A percentile compares a stretch with the other conserved stretches of the same genome.
These are phyloP conservation scores for Callyntrura sp. DNA, from an alignment of 2,888 invertebrate species.

Conservation along the genomic window DNA sequence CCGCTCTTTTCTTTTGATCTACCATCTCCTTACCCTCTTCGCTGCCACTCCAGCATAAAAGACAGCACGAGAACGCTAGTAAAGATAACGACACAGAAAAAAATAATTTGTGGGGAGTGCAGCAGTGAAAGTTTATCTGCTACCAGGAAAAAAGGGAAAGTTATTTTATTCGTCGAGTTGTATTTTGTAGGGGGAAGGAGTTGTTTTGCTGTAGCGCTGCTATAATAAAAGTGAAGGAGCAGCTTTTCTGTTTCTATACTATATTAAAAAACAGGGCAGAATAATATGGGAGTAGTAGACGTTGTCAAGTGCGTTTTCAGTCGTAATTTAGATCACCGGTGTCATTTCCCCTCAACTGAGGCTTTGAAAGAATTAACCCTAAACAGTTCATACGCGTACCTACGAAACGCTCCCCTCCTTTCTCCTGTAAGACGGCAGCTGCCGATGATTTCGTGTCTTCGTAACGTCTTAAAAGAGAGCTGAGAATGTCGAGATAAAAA, in stretches of 20 bases:
- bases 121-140: not conserved
- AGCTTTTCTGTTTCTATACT: not conserved
- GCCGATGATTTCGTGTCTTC: not conserved
- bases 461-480: not conserved
- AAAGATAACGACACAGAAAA: no score
- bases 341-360: not conserved
- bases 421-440: not conserved
- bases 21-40: no score
- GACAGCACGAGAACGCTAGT: no score
- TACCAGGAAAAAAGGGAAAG: not conserved
- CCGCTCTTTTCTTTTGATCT: not conserved
- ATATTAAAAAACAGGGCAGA: not conserved
- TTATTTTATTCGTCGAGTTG: no score
- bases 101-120: not conserved
- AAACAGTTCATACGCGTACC: not conserved
- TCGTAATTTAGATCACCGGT: slow-evolving; percentile 50
- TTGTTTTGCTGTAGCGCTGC: not conserved
- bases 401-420: not conserved
- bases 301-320: not conserved
- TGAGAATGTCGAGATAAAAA: not conserved
- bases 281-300: no score
- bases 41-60: not conserved
- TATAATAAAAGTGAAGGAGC: slow-evolving; percentile 9
- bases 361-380: not conserved
- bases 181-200: not conserved